Percentiles rank a stretch among this genome's conserved stretches.
Conservation (phyloP, 2,888 invertebrate genomes). For the Alcis repandata region DNA sequence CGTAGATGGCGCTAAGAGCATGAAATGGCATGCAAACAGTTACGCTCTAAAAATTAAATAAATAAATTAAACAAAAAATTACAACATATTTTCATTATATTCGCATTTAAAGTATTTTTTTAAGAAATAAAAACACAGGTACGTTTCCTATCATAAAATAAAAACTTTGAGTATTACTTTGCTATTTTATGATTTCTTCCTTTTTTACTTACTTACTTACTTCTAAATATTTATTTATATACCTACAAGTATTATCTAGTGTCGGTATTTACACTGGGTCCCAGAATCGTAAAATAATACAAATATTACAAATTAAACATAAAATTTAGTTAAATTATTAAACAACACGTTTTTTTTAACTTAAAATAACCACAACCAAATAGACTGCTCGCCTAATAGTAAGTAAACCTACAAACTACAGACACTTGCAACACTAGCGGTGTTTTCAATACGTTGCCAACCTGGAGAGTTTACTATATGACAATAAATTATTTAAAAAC, state of each 20-base stretch:
- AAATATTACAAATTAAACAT: neutral
- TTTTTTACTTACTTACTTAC: neutral
- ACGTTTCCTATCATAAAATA: no score
- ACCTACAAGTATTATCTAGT: no score
- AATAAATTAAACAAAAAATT: neutral
- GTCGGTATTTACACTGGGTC: neutral
- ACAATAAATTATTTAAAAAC: neutral
- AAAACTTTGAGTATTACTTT: no score
- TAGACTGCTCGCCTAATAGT: no score
- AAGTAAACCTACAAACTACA: no score
- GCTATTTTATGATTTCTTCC: no score
- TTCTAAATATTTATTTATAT: neutral
- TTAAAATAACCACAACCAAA: no score
- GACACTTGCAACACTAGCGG: no score
- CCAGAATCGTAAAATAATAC: neutral
- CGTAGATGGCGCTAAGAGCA: constrained; percentile 35
- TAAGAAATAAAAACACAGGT: no score
- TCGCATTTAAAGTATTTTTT: neutral
- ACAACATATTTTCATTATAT: neutral
- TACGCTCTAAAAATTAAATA: no score
- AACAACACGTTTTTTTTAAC: no score
- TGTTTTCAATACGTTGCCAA: no score
- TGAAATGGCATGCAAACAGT: neutral
- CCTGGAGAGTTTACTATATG: neutral
- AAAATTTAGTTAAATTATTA: neutral